Conservation (phyloP, 1,140 invertebrate genomes). For the Adoxophyes honmai region DNA sequence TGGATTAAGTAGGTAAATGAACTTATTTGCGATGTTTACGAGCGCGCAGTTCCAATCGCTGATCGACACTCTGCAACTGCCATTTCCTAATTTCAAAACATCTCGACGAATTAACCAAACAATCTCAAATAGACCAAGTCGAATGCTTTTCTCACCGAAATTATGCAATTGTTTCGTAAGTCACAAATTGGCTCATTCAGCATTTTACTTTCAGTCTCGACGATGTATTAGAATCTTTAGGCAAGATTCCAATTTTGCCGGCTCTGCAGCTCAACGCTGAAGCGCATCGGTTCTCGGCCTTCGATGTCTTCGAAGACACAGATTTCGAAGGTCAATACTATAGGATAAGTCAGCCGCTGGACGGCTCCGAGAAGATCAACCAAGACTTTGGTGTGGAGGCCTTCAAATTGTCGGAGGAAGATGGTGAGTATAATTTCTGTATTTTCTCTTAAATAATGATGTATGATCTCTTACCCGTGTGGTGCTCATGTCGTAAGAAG, state of each 20-base stretch:
- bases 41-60: no score
- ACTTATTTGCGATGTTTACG: no score
- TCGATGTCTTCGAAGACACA: conserved; percentile 73
- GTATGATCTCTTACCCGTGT: no score
- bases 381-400: conserved; percentile 65
- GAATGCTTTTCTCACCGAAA: neutral
- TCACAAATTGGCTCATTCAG: conserved; percentile 16
- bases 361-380: conserved; percentile 45
- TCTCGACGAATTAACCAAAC: neutral
- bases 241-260: conserved; percentile 89
- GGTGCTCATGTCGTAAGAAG: no score
- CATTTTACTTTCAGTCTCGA: conserved; percentile 81
- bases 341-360: conserved; percentile 45
- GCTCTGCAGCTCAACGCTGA: conserved; percentile 83
- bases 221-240: conserved; percentile 84
- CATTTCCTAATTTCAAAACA: neutral
- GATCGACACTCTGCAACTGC: no score
- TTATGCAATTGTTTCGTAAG: conserved; percentile 15
- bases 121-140: neutral
- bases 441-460: no score
- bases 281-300: conserved; percentile 79
- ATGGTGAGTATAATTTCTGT: conserved; percentile 49
- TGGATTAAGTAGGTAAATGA: no score
- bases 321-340: conserved; percentile 62
- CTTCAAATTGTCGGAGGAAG: conserved; percentile 66